phyloP scores from a whole-genome alignment of 2,797 vertebrate genomes.

The Rachycentron canadum region DNA sequence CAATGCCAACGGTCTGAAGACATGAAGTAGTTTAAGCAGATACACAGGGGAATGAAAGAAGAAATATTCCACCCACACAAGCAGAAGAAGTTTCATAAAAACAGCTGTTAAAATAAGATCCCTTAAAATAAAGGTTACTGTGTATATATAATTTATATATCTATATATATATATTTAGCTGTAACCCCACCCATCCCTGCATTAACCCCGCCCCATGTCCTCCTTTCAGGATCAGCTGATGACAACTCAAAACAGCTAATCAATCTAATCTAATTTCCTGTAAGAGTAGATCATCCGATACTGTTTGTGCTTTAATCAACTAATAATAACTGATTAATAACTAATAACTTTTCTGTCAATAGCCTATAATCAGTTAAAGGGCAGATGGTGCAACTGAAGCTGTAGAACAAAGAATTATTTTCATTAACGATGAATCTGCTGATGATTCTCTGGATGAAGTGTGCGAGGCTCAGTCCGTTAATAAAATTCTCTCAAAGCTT shows the following conservation, averaged over 20 bases:
- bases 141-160: neutral
- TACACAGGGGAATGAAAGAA: constrained; percentile 2
- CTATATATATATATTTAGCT: constrained; percentile 15
- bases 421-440: neutral
- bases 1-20: constrained; percentile 28
- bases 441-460: neutral
- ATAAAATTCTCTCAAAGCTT: neutral
- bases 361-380: neutral
- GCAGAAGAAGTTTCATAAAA: constrained; percentile 5
- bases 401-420: neutral
- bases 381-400: too few species aligned
- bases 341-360: neutral
- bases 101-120: constrained; percentile 33
- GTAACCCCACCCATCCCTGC: neutral
- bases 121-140: constrained; percentile 61
- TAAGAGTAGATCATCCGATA: neutral
- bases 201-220: neutral
- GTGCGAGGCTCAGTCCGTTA: neutral
- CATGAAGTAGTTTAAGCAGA: constrained; percentile 44
- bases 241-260: neutral
- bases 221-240: neutral
- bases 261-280: neutral
- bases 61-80: neutral
- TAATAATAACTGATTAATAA: neutral
- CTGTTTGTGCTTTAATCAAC: too few species aligned